Conservation (phyloP, 2,888 invertebrate species). For the Osmoderma eremita region DNA sequence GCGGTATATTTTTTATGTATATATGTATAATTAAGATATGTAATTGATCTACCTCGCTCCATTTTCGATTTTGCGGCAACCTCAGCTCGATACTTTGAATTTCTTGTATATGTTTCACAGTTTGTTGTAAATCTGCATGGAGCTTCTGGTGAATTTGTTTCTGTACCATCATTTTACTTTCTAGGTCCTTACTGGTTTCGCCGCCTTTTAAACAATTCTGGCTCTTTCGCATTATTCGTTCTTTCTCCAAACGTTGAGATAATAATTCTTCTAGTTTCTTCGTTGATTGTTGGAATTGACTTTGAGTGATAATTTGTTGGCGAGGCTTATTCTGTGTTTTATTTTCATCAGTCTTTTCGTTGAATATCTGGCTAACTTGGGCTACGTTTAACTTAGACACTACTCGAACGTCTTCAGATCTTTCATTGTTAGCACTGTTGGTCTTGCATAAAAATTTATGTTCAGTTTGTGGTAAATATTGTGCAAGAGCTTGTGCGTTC, state of each 20-base stretch:
- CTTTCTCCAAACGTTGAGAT: slow-evolving; percentile 61
- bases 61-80: slow-evolving; percentile 63
- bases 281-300: slow-evolving; percentile 63
- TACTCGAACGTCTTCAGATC: slow-evolving; percentile 44
- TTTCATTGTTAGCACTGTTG: slow-evolving; percentile 30
- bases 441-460: slow-evolving; percentile 52
- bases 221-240: slow-evolving; percentile 56
- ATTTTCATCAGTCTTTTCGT: slow-evolving; percentile 53
- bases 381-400: slow-evolving; percentile 47
- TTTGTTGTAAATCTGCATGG: slow-evolving; percentile 64
- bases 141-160: slow-evolving; percentile 64
- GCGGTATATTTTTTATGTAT: too few relatives aligned
- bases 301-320: slow-evolving; percentile 55
- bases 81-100: slow-evolving; percentile 64
- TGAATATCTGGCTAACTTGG: slow-evolving; percentile 43
- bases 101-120: slow-evolving; percentile 65
- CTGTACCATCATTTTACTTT: slow-evolving; percentile 62
- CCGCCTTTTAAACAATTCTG: slow-evolving; percentile 56
- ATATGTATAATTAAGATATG: background rate
- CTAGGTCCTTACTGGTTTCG: slow-evolving; percentile 57
- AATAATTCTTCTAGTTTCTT: slow-evolving; percentile 64
- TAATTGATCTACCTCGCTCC: slow-evolving; percentile 58
- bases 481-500: slow-evolving; percentile 61
- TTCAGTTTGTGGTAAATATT: slow-evolving; percentile 60
- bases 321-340: slow-evolving; percentile 50